These are phyloP conservation scores for Brachionus sp. DNA, from an alignment of 1,140 invertebrate genomes.

Conservation along the genomic window DNA sequence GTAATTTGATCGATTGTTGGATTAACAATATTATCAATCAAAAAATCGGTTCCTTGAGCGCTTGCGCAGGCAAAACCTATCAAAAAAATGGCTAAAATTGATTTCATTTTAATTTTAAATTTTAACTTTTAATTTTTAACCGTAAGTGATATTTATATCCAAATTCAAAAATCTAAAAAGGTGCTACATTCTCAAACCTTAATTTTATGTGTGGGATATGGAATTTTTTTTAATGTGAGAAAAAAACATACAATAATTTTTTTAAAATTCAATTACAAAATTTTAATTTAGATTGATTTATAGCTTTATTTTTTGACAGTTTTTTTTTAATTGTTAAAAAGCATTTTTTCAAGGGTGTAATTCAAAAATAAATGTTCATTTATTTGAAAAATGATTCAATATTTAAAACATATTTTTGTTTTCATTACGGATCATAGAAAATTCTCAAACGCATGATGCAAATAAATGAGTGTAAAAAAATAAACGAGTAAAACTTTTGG, in stretches of 20 bases:
- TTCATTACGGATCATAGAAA: too few relatives aligned
- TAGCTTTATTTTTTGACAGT: not conserved
- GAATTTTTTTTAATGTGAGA: not conserved
- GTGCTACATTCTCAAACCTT: not conserved
- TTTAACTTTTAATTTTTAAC: not conserved
- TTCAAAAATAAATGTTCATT: too few relatives aligned
- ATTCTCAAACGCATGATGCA: too few relatives aligned
- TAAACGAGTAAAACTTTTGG: too few relatives aligned
- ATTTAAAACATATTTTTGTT: too few relatives aligned
- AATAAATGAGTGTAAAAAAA: too few relatives aligned
- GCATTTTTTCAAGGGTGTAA: too few relatives aligned
- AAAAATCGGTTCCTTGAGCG: conserved; percentile 22
- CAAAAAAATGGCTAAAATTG: not conserved
- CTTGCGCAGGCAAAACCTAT: conserved; percentile 18
- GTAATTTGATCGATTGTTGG: not conserved
- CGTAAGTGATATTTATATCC: not conserved
- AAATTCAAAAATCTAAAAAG: not conserved
- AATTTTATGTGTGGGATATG: not conserved
- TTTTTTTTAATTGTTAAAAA: too few relatives aligned
- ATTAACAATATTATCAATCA: conserved; percentile 16
- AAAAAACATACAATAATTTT: not conserved
- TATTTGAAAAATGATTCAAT: not conserved
- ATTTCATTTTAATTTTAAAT: conserved; percentile 27
- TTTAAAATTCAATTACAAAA: not conserved
- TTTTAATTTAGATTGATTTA: not conserved